Conservation (phyloP, 2,113 vertebrate species). For the Syngnathus scovelli region DNA sequence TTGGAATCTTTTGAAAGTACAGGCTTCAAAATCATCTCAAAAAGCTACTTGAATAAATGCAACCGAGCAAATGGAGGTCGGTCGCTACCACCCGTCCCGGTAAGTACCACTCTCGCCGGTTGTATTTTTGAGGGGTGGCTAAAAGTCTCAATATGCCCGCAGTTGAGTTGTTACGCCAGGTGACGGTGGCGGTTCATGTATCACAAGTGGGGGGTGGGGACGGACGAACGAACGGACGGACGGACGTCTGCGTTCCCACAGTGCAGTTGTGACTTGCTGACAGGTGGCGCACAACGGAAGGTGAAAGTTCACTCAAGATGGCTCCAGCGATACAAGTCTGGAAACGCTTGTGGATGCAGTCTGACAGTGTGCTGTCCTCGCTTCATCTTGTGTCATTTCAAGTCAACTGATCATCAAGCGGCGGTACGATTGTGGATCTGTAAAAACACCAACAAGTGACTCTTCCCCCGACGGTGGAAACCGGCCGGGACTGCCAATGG, state of each 20-base stretch:
- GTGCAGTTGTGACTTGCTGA: constrained; percentile 55
- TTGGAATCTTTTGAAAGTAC: no score
- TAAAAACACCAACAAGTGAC: not conserved
- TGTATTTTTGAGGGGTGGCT: not conserved
- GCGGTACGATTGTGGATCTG: no score
- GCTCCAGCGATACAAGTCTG: constrained; percentile 25
- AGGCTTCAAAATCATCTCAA: no score
- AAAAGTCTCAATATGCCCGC: not conserved
- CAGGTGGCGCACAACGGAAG: constrained; percentile 50
- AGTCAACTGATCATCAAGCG: not conserved
- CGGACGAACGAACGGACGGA: not conserved
- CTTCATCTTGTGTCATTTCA: constrained; percentile 24
- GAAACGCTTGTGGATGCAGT: constrained; percentile 8
- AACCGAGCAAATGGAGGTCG: no score
- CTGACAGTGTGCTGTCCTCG: not conserved
- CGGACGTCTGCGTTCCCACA: constrained; percentile 9
- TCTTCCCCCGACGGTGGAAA: not conserved
- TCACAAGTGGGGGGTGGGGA: constrained; percentile 2
- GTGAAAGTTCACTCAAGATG: constrained; percentile 38
- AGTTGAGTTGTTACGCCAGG: constrained; percentile 1
- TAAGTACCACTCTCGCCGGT: not conserved
- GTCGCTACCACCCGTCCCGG: no score
- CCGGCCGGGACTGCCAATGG: no score
- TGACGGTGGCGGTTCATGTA: constrained; percentile 2
- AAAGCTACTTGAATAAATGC: not conserved